Evolutionary conservation across 1,140 invertebrate genomes (phyloP).

Genomic region (Adelges cooleyi): DNA sequence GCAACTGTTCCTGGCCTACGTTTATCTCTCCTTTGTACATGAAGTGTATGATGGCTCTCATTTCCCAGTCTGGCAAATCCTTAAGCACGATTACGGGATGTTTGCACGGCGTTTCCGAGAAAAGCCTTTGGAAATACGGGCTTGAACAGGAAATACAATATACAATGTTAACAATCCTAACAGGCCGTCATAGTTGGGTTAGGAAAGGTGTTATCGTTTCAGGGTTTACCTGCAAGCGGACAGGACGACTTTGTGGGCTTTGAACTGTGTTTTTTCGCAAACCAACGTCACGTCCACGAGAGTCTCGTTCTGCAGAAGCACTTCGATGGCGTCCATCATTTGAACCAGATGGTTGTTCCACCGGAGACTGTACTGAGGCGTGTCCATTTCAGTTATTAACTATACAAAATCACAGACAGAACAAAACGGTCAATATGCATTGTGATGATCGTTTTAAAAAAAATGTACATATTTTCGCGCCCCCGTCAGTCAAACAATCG

Average conservation of each 20-base stretch:
- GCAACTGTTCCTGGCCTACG: constrained; percentile 68
- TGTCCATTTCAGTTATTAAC: constrained; percentile 39
- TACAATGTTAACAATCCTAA: not conserved
- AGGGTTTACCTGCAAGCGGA: constrained; percentile 67
- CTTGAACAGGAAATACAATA: constrained; percentile 42
- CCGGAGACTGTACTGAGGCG: constrained; percentile 76
- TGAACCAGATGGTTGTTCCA: constrained; percentile 87
- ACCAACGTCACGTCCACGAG: constrained; percentile 81
- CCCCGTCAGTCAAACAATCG: too few species aligned
- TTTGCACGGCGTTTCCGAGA: constrained; percentile 83
- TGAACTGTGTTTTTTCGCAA: constrained; percentile 66
- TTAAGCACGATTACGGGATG: constrained; percentile 84
- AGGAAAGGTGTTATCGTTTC: too few species aligned
- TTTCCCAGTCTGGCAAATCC: constrained; percentile 73
- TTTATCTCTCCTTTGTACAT: constrained; percentile 86
- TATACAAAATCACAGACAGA: not conserved
- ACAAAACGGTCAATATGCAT: not conserved
- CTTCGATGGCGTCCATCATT: constrained; percentile 72
- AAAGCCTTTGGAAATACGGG: constrained; percentile 77
- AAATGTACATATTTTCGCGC: too few species aligned
- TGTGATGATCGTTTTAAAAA: too few species aligned
- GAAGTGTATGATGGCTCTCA: constrained; percentile 78
- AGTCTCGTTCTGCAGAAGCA: constrained; percentile 66
- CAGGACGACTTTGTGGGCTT: constrained; percentile 79
- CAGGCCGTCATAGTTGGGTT: too few species aligned